Base-by-base conservation (phyloP, 2,888 invertebrate genomes). In the Chrysolina haemoptera region DNA sequence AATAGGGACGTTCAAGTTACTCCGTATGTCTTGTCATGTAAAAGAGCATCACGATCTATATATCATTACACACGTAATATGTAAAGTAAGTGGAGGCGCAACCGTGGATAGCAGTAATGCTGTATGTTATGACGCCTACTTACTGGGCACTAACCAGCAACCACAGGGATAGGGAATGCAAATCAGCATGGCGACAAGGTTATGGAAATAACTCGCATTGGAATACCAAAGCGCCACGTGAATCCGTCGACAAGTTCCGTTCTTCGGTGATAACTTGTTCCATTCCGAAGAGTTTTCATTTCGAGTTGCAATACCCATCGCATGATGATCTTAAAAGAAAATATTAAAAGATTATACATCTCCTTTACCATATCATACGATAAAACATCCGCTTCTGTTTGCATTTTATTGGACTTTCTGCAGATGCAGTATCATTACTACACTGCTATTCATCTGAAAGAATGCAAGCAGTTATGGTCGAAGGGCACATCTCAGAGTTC, bases 141-240 rank as follows among this genome's bases (percentile, higher is more conserved):
- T 69, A 70, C 76, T 53, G 73, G 74, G 73, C 27, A 63, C 64
- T 69, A 71, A 75, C 73, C 77, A 71, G 71, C 72, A 68, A 72
- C 68, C 71, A 59, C 71, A 63, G 77, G 75, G 70, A 76, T 75
- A 76, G 78, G 73, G 78, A 73, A 78, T 76, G 78, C 76, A 65
- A 73, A 78, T 75, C 41, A 71, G 65, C 70, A 70, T 70, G 73
- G 79, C 82, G 81, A 83, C 80, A 76, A 79, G 77, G 76, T 81
- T 83, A 85, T 85, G 83, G 84, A 85, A 85, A 85, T 85, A 76
- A 80, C 79, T 76, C 82, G 83, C 81, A 84, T 84, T 82, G 82
- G 82, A 83, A 85, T 85, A 82, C 81, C 82, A 84, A 83, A 83
- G 81, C 80, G 82, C 82, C 81, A 82, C 80, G 18, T 50, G 46